Conservation (phyloP, 2,888 invertebrate genomes). For the Oscheius sp. region DNA sequence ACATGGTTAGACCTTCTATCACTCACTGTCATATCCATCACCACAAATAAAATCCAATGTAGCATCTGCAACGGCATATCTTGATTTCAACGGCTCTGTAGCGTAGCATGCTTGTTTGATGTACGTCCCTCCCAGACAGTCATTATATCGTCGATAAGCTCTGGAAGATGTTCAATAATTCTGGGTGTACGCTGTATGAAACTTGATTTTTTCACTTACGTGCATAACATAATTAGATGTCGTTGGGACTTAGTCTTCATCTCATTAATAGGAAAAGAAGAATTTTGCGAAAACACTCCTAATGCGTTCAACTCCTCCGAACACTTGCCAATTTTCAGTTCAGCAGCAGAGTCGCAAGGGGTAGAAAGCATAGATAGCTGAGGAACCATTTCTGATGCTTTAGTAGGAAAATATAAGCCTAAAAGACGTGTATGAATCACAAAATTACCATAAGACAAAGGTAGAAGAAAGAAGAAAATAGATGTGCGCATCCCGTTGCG, state of each 20-base stretch:
- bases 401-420: constrained; percentile 10
- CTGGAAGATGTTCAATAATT: constrained; percentile 35
- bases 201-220: constrained; percentile 37
- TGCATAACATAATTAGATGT: constrained; percentile 54
- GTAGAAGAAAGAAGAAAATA: too few species aligned
- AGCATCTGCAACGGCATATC: constrained; percentile 51
- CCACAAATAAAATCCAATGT: constrained; percentile 57
- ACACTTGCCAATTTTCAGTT: constrained; percentile 45
- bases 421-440: background rate
- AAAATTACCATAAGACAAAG: background rate
- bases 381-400: background rate
- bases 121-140: constrained; percentile 49
- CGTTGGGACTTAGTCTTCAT: constrained; percentile 49
- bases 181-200: background rate
- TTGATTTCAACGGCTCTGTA: constrained; percentile 54
- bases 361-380: background rate
- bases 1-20: background rate
- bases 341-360: constrained; percentile 32
- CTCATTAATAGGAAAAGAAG: constrained; percentile 38
- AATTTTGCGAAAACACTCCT: constrained; percentile 43
- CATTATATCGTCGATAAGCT: constrained; percentile 53
- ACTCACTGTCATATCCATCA: constrained; percentile 51
- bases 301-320: constrained; percentile 40
- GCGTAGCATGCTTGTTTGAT: constrained; percentile 53
- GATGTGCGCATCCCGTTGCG: too few species aligned